Conservation (phyloP, 2,797 vertebrate species). For the Melanotaenia trifasciata region DNA sequence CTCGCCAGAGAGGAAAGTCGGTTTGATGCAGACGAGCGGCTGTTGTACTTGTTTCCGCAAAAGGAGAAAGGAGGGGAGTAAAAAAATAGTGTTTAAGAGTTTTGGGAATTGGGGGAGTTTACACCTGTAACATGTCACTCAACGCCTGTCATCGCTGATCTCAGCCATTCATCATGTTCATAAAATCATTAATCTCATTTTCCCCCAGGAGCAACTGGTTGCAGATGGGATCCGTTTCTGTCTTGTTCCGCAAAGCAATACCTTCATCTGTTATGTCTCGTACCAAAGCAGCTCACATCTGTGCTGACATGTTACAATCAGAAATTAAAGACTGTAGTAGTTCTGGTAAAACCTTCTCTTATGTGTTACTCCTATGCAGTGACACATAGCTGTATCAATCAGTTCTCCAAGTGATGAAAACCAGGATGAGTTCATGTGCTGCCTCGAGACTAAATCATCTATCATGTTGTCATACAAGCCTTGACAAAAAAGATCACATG, state of each 20-base stretch:
- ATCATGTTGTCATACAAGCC: slow-evolving; percentile 73
- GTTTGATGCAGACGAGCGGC: slow-evolving; percentile 57
- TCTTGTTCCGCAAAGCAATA: slow-evolving; percentile 51
- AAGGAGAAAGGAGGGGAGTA: slow-evolving; percentile 43
- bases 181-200: slow-evolving; percentile 83
- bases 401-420: slow-evolving; percentile 69
- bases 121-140: slow-evolving; percentile 87
- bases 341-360: slow-evolving; percentile 4
- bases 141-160: slow-evolving; percentile 79
- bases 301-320: slow-evolving; percentile 44
- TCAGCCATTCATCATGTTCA: slow-evolving; percentile 83
- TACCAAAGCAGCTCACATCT: slow-evolving; percentile 39
- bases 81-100: slow-evolving; percentile 50
- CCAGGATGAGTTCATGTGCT: slow-evolving; percentile 53
- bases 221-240: slow-evolving; percentile 63
- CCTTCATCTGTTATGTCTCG: slow-evolving; percentile 53
- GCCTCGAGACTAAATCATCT: slow-evolving; percentile 70
- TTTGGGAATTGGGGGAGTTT: slow-evolving; percentile 52
- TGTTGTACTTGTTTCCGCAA: slow-evolving; percentile 69
- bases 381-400: slow-evolving; percentile 57
- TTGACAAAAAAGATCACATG: slow-evolving; percentile 67
- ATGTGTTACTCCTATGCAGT: slow-evolving; percentile 49
- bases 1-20: slow-evolving; percentile 62
- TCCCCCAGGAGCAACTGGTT: slow-evolving; percentile 73
- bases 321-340: slow-evolving; percentile 60